phyloP scores from a whole-genome alignment of 2,113 vertebrate species.

The Dolichotis patagonum region DNA sequence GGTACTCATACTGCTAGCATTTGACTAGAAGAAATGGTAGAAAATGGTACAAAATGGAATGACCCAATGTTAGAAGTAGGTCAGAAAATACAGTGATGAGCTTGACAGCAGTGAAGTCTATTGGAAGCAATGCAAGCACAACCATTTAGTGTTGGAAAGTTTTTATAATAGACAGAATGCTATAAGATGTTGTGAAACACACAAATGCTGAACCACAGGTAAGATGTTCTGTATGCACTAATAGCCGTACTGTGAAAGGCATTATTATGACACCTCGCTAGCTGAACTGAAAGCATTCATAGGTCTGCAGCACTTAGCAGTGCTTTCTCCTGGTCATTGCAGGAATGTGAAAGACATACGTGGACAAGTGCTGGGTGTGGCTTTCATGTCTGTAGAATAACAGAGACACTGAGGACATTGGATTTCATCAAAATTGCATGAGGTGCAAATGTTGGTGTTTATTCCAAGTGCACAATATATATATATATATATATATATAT shows the following conservation, averaged over 20 bases:
- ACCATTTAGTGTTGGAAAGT: not conserved
- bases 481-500: too few relatives aligned
- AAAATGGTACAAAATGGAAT: not conserved
- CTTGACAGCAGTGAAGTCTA: not conserved
- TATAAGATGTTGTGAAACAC: not conserved
- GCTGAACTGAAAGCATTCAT: not conserved
- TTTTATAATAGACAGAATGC: not conserved
- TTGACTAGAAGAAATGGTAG: not conserved
- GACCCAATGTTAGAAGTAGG: not conserved
- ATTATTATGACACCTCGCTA: not conserved
- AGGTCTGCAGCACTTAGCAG: not conserved
- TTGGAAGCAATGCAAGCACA: not conserved
- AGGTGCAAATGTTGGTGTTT: not conserved
- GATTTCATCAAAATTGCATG: not conserved
- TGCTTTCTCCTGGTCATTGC: not conserved
- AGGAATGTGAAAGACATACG: not conserved
- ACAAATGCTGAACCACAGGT: not conserved
- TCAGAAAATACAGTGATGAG: not conserved
- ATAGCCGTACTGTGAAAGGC: not conserved
- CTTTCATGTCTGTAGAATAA: not conserved
- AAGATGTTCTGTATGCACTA: not conserved
- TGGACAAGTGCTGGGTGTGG: not conserved
- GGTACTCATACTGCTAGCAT: too few relatives aligned
- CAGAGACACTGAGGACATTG: not conserved
- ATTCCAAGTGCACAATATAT: not conserved